A percentile compares a stretch with the other conserved stretches of the same genome.
Conservation (phyloP, 2,113 vertebrate species). For the Pholis gunnellus region DNA sequence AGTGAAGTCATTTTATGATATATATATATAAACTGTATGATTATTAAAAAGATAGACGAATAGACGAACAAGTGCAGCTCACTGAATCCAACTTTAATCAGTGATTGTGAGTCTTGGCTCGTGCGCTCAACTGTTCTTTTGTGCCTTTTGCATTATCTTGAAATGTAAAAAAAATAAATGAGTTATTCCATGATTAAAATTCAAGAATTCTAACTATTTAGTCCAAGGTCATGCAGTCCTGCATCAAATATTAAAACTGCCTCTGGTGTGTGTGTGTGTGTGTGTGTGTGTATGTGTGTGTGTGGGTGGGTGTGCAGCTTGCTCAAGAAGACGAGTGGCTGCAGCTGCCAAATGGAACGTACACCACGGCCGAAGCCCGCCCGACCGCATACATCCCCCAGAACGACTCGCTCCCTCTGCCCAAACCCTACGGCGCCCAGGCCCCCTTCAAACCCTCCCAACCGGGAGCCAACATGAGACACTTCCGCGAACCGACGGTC, state of each 20-base stretch:
- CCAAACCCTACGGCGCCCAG: constrained; percentile 85
- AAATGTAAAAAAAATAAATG: constrained; percentile 12
- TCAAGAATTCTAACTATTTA: constrained; percentile 33
- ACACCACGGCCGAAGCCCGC: constrained; percentile 84
- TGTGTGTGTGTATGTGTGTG: constrained; percentile 52
- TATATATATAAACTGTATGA: background rate
- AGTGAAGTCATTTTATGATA: background rate
- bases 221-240: constrained; percentile 47
- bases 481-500: constrained; percentile 85
- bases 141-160: constrained; percentile 24
- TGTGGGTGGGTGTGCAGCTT: constrained; percentile 69
- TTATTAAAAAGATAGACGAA: too few species aligned
- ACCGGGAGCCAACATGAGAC: constrained; percentile 84
- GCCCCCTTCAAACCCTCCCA: constrained; percentile 89
- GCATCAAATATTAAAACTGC: constrained; percentile 59
- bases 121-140: background rate
- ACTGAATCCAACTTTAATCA: constrained; percentile 9
- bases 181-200: constrained; percentile 63
- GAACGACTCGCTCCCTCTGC: constrained; percentile 81
- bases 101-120: constrained; percentile 16
- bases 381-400: constrained; percentile 87
- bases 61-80: background rate
- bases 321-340: constrained; percentile 78
- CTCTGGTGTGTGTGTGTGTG: constrained; percentile 37
- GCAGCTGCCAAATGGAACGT: constrained; percentile 71